These are phyloP conservation scores for Drosophila yooni DNA, from an alignment of 2,888 invertebrate species.

Conservation along the genomic window DNA sequence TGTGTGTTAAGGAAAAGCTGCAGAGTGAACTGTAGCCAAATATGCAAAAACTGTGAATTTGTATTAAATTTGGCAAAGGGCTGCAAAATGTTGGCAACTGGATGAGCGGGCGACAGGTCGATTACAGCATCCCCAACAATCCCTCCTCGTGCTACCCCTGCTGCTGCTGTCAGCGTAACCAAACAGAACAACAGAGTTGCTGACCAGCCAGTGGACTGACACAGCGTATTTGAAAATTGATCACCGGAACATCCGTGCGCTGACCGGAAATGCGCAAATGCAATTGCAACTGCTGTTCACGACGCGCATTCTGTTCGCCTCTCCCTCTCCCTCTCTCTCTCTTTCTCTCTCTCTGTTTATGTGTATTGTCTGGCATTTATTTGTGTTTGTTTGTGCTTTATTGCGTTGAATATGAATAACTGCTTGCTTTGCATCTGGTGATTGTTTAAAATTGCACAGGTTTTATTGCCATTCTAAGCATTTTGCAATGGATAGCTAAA, in stretches of 20 bases:
- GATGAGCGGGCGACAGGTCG: conserved; percentile 62
- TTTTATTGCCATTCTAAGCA: neutral
- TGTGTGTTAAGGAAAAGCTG: conserved; percentile 27
- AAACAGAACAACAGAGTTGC: conserved; percentile 35
- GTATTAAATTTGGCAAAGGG: conserved; percentile 63
- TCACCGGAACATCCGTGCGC: conserved; percentile 79
- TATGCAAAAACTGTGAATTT: conserved; percentile 73
- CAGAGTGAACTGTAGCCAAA: conserved; percentile 46
- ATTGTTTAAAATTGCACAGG: conserved; percentile 26
- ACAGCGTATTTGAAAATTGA: conserved; percentile 78
- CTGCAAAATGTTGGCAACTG: conserved; percentile 53
- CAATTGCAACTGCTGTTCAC: conserved; percentile 61
- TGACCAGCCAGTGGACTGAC: conserved; percentile 63
- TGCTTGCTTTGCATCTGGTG: conserved; percentile 53
- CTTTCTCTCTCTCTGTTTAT: conserved; percentile 4
- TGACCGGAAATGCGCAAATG: conserved; percentile 80
- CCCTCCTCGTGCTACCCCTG: neutral
- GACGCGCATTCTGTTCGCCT: conserved; percentile 3
- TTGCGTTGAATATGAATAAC: conserved; percentile 48
- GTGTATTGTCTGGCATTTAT: conserved; percentile 14
- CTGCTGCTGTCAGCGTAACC: conserved; percentile 14
- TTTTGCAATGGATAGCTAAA: neutral
- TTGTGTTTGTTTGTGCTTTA: conserved; percentile 14
- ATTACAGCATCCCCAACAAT: conserved; percentile 13
- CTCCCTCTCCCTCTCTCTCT: neutral